Base-by-base conservation (phyloP, 2,113 vertebrate species). In the Sceloporus undulatus region DNA sequence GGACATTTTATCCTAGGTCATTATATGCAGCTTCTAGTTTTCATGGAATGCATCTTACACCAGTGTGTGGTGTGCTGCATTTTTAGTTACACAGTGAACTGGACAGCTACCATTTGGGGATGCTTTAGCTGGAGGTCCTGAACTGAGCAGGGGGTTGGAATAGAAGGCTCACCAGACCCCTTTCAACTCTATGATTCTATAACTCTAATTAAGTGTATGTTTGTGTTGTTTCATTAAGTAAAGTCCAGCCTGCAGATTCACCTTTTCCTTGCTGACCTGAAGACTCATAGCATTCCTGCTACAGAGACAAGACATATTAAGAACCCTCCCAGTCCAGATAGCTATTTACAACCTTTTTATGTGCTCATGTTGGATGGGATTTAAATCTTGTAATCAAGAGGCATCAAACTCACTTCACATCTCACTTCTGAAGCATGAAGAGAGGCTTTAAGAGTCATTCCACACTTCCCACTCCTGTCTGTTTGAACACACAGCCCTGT, bases 361-460 rank as follows among this genome's bases (percentile, higher is more conserved):
- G n/a, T 34, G n/a, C 16, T 8, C 73, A 7, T 40, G 16, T 21
- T 9, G 8, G 10, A 34, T 5, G 48, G 5, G 42, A 14, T 1
- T 27, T 52, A 10, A 6, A 16, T 78, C 23, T 10, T 48, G 9
- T 7, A 78, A 13, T 78, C 10, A 48, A 52, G 40, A 13, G 42
- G 5, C 42, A 27, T 10, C 1, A 5, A 23, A 14, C 9, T 11
- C 13, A 6, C 25, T 52, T 52, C 25, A 52, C 25, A 52, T 4
- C 5, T 0, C 9, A 3, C 23, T 14, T 10, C 1, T 1, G 2
- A 77, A 27, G 0, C 6, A 2, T 75, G 34, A 38, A 38, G 14
- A 75, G 34, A 23, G 74, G 18, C 6, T 40, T 2, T 10, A 23
- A 9, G 7, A 70, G 68, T 27, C 18, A 27, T 18, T 70, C 2